Evolutionary conservation across 2,113 vertebrate species (phyloP).

Genomic region (Scomber colias): DNA sequence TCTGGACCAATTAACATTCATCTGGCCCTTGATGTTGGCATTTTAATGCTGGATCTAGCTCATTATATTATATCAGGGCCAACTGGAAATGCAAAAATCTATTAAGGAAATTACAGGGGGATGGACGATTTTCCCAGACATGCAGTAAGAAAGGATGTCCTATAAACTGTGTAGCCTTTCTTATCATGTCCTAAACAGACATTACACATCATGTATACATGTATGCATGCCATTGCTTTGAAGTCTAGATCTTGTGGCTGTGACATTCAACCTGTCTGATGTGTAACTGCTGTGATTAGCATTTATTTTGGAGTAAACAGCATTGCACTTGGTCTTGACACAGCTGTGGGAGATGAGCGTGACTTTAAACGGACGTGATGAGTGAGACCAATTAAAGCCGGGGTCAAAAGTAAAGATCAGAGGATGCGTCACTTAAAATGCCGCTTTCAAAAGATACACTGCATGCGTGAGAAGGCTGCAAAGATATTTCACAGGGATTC

Average conservation of each 20-base stretch:
- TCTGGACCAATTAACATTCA: neutral
- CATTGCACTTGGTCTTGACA: slow-evolving; percentile 24
- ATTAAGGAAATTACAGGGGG: neutral
- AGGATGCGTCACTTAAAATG: slow-evolving; percentile 31
- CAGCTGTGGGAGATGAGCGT: slow-evolving; percentile 28
- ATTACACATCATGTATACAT: neutral
- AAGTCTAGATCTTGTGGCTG: neutral
- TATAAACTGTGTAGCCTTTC: neutral
- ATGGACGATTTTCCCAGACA: neutral
- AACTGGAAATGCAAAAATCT: neutral
- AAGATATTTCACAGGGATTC: neutral
- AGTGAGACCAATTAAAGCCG: slow-evolving; percentile 55
- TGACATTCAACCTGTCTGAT: slow-evolving; percentile 24
- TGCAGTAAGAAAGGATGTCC: neutral
- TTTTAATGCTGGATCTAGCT: slow-evolving; percentile 5
- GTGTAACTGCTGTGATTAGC: slow-evolving; percentile 43
- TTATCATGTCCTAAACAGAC: neutral
- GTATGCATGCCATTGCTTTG: slow-evolving; percentile 11
- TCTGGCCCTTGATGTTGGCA: neutral
- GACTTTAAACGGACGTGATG: slow-evolving; percentile 38
- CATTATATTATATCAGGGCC: neutral
- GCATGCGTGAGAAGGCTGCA: neutral
- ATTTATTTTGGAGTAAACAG: slow-evolving; percentile 64
- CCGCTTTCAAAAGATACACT: slow-evolving; percentile 18
- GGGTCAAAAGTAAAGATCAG: slow-evolving; percentile 57